These are phyloP conservation scores for Buphagus erythrorhynchus DNA, from an alignment of 2,797 vertebrate genomes.

Conservation along the genomic window DNA sequence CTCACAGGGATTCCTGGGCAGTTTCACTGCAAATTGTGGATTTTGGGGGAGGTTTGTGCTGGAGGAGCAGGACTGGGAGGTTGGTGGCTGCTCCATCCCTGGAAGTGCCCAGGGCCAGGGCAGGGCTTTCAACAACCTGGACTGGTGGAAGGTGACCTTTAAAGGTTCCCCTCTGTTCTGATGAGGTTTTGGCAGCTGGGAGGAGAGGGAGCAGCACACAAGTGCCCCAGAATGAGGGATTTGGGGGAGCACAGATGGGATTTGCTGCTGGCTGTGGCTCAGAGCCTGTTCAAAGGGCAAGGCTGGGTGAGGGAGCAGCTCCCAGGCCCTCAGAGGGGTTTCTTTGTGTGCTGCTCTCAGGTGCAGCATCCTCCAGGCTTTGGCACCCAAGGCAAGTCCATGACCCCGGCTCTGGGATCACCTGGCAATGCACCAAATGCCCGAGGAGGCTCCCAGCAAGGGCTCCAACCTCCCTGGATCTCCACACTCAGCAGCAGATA, in stretches of 20 bases:
- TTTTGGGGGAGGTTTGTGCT: not conserved
- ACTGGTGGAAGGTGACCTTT: not conserved
- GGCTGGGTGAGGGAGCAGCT: not conserved
- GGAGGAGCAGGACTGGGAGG: not conserved
- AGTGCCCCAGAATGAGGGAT: rapidly evolving
- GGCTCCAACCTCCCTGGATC: not conserved
- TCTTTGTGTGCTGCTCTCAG: rapidly evolving
- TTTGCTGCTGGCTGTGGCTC: not conserved
- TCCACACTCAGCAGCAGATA: not conserved
- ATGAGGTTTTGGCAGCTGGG: not conserved
- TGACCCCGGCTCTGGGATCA: not conserved
- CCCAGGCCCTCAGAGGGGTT: not conserved
- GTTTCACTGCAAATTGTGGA: not conserved
- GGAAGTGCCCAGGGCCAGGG: not conserved
- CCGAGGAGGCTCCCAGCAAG: not conserved
- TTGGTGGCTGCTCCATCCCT: not conserved
- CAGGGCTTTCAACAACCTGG: not conserved
- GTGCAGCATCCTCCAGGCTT: not conserved
- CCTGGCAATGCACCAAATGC: not conserved
- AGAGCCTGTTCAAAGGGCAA: rapidly evolving
- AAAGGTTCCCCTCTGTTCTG: not conserved
- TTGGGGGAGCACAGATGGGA: rapidly evolving
- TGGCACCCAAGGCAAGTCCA: not conserved
- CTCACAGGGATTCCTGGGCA: not conserved
- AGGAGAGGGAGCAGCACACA: not conserved